Base-by-base conservation (phyloP, 2,113 vertebrate species). In the Cricetomys ansorgei region DNA sequence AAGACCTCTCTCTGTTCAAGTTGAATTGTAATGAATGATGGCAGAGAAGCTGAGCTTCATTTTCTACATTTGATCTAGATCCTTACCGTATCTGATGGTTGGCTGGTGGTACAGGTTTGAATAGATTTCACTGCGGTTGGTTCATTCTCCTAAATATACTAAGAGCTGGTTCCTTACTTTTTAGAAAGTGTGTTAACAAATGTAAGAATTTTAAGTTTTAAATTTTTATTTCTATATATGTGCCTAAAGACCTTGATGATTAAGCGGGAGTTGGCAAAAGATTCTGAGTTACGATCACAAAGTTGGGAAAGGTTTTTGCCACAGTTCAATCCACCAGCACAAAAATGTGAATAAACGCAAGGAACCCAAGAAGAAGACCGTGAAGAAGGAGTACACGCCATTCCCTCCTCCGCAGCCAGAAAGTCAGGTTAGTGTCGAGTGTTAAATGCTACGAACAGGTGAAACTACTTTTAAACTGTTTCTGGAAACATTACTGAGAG, bases 221-320 rank as follows among this genome's bases (percentile, higher is more conserved):
- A 76, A 93, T 76, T 87, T 62, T 97, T 97, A 77, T 97, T 72
- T 88, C 88, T 95, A 85, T 96, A 87, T 94, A 55, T 95, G 83
- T 93, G 73, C 69, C 88, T 88, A n/a, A 98, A 99, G 99, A 99
- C 99, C 0, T 98, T 99, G 97, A 99, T 99, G 99, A 99, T 99
- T 98, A 99, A 99, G 97, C 98, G 99, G 50, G 99, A 99, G 96
- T 98, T 99, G 75, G 98, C 99, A 94, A 99, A 99, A 97, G 99
- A 99, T 98, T 98, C 99, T 0, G 99, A 99, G 69, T 98, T 99
- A 92, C 98, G 99, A 90, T 75, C 92, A 73, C 99, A 99, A 97
- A 99, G 97, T 96, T 99, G 99, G 99, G 99, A 99, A 88, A 99
- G 99, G 69, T 99, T 99, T 98, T 98, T 99, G 97, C 99, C 99